Base-by-base conservation (phyloP, 2,888 invertebrate genomes). In the Agapostemon virescens region DNA sequence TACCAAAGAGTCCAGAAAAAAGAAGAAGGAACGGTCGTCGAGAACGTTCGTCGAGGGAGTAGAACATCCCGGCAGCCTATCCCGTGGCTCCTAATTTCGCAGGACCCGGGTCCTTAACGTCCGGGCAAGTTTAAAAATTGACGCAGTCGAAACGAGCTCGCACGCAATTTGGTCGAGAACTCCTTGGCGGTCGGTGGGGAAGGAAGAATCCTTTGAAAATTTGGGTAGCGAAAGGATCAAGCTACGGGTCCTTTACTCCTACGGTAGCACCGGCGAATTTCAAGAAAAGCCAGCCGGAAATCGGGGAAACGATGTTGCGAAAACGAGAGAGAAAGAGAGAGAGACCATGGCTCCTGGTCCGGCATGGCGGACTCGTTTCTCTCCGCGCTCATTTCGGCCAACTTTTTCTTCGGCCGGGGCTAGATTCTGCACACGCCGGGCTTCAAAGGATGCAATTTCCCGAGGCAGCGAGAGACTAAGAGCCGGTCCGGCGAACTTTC, bases 371-470 rank as follows among this genome's bases (percentile, higher is more conserved):
- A 1, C 15, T 15, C 26, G 30, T 58, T 61, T 55, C 26, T 15
- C 55, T 26, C 55, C 20, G 49, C 30, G 30, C 70, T 79, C 71
- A 55, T 72, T 72, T 67, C 70, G 73, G 11, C 36, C 13, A 83
- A 80, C 83, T 78, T 85, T 81, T 85, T 80, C 76, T 77, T 38
- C 42, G 26, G 20, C 4, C 3, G 1, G 55, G 7, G 55, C 63
- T 36, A 26, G 55, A 6, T 15, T 26, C 26, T 52, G 40, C 75
- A 45, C 75, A 63, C 69, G 68, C 69, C 64, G 76, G 3, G 52
- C 81, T 55, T 84, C 86, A 83, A 86, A 86, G 84, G 82, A 68
- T 72, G 74, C 74, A 79, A 84, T 84, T 75, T 77, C 58, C 72
- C 42, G n/a, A 23, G 49, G n/a, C n/a, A 49, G 42, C 38, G n/a